phyloP scores from a whole-genome alignment of 2,113 vertebrate genomes.

The Chloropsis cyanopogon region DNA sequence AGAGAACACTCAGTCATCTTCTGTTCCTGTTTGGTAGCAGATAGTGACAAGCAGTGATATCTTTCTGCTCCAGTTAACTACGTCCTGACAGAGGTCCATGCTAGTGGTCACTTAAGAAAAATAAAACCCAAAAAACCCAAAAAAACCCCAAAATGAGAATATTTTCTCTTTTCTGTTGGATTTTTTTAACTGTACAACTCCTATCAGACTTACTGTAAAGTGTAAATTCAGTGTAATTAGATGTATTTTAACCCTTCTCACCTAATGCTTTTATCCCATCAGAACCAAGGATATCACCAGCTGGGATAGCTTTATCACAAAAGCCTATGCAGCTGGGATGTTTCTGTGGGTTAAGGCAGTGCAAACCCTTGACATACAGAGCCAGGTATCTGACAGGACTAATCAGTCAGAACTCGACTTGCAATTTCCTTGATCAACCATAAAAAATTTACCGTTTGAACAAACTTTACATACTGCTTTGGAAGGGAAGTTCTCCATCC shows the following conservation, averaged over 20 bases:
- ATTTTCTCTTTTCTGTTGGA: not conserved
- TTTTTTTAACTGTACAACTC: not conserved
- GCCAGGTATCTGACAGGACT: not conserved
- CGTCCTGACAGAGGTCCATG: not conserved
- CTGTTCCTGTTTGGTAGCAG: not conserved
- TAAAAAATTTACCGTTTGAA: not conserved
- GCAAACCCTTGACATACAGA: not conserved
- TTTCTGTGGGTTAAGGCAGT: not conserved
- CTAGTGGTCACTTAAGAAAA: not conserved
- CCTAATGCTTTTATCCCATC: not conserved
- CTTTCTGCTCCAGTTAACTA: not conserved
- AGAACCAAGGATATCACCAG: not conserved
- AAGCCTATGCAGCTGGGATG: not conserved
- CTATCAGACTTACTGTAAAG: not conserved
- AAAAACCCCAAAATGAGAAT: not conserved
- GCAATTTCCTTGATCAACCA: not conserved
- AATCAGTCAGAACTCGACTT: not conserved
- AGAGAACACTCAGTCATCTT: not conserved
- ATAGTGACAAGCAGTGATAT: not conserved
- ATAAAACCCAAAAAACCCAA: fast-evolving
- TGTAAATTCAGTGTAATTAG: not conserved
- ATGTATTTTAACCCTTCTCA: not conserved
- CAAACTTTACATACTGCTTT: not conserved
- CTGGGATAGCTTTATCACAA: not conserved
- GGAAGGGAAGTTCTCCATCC: not conserved